Base-by-base conservation (phyloP, 2,888 invertebrate genomes). In the Chloroclystis v-ata region DNA sequence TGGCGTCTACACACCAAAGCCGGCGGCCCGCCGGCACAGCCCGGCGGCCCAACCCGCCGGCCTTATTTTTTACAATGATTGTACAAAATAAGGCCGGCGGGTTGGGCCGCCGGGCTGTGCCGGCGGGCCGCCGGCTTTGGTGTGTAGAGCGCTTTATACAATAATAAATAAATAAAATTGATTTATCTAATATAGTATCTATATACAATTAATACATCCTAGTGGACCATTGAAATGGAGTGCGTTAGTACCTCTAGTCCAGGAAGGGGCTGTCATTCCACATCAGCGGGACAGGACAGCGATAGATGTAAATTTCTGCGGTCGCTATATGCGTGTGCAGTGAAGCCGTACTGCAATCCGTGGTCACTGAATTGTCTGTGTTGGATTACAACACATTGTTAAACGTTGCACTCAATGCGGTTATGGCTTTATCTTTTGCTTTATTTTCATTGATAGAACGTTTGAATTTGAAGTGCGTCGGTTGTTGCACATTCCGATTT, bases 321-420 rank as follows among this genome's bases (percentile, higher is more conserved):
- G 85, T 83, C 72, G 56, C 67, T 56, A 67, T 67, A 76, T 75
- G 70, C 71, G 65, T 73, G 67, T 67, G 72, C 77, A 69, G 58
- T 62, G 78, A 83, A 81, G 79, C 80, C 82, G 61, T 82, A 82
- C 77, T 80, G 82, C 82, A 78, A 81, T 77, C 69, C 68, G 75
- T 59, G 79, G 82, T 80, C 67, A 68, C 66, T 70, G 65, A 78
- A 78, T 76, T 69, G 71, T 67, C 63, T 65, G 69, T 65, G 65
- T 78, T 70, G 66, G 57, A 72, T 83, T 82, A 74, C 76, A 68
- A 68, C 62, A 67, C 63, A 63, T 59, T 63, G 64, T 65, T 64
- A 65, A 68, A 62, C 48, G 59, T 38, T 49, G 51, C 52, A 57
- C 57, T 58, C 55, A 53, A 54, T 55, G 59, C 26, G 42, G 59